Base-by-base conservation (phyloP, 2,888 invertebrate species). In the Ectemnius lituratus region DNA sequence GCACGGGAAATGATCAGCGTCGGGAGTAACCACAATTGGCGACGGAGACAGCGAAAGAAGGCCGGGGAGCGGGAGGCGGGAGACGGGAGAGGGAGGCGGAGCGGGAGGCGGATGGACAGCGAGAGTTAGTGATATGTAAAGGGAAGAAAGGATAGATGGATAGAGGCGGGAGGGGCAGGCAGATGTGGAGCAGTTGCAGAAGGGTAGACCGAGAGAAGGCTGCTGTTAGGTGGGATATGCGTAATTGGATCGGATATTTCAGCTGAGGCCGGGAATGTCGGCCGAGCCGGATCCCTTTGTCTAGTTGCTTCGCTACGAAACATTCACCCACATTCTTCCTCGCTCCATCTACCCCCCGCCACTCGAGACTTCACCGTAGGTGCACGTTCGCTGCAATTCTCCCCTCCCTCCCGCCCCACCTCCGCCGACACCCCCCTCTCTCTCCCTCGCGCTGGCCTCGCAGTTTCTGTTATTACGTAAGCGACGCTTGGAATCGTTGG, bases 211-310 rank as follows among this genome's bases (percentile, higher is more conserved):
- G 37, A 47, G 56, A 57, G 65, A 37, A 37, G 37, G 37, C 37
- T 37, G 37, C 37, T 37, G 37, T 6, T 6, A 37, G 11, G 71
- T 49, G 67, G 56, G 74, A 70, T 64, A 63, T 62, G 70, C 75
- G 80, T 84, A 84, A 84, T 84, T 83, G 81, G 80, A 81, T 83
- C 79, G 73, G 73, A 79, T 75, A 83, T 78, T 83, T 83, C 79
- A 80, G 74, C 68, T 72, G 62, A 37, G 73, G 69, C 68, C 67
- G 75, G 72, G 78, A 82, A 76, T 74, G 79, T 66, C 78, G 73
- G 78, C 70, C 73, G 67, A 70, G 74, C 73, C 73, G 61, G 65
- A 61, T 76, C 69, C 76, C 76, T 81, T 82, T 82, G 82, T 80
- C 79, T 79, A 80, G 71, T 76, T 60, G 59, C 61, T 67, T 61